Evolutionary conservation across 2,113 vertebrate species (phyloP).

Genomic region (Lampris incognitus): DNA sequence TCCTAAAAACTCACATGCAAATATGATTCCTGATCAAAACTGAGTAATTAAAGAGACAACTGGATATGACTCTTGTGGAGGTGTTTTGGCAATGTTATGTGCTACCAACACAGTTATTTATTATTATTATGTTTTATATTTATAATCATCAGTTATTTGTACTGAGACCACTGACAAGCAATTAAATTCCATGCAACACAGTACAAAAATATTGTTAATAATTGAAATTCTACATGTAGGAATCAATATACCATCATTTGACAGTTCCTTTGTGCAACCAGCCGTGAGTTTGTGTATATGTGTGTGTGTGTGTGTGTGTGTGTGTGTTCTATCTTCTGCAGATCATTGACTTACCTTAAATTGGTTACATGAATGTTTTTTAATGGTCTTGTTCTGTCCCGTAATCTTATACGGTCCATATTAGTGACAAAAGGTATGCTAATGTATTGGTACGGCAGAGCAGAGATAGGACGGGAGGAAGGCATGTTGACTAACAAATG

Average conservation of each 20-base stretch:
- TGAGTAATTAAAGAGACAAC: not conserved
- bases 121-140: no score
- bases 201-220: slow-evolving; percentile 50
- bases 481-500: slow-evolving; percentile 39
- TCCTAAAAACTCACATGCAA: not conserved
- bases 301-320: slow-evolving; percentile 25
- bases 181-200: slow-evolving; percentile 70
- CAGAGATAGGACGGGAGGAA: slow-evolving; percentile 53
- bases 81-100: not conserved
- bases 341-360: slow-evolving; percentile 79
- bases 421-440: slow-evolving; percentile 19
- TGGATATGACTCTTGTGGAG: not conserved
- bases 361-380: slow-evolving; percentile 36
- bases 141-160: not conserved
- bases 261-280: slow-evolving; percentile 81
- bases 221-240: not conserved
- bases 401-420: slow-evolving; percentile 35
- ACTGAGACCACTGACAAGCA: slow-evolving; percentile 1
- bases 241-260: slow-evolving; percentile 21
- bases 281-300: slow-evolving; percentile 29
- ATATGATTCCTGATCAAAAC: not conserved
- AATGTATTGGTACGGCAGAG: slow-evolving; percentile 49
- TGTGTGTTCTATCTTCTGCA: slow-evolving; percentile 44
- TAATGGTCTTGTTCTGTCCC: slow-evolving; percentile 26
- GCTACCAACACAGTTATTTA: no score